phyloP scores from a whole-genome alignment of 2,113 vertebrate species.

The Ptychochromis oligacanthus region DNA sequence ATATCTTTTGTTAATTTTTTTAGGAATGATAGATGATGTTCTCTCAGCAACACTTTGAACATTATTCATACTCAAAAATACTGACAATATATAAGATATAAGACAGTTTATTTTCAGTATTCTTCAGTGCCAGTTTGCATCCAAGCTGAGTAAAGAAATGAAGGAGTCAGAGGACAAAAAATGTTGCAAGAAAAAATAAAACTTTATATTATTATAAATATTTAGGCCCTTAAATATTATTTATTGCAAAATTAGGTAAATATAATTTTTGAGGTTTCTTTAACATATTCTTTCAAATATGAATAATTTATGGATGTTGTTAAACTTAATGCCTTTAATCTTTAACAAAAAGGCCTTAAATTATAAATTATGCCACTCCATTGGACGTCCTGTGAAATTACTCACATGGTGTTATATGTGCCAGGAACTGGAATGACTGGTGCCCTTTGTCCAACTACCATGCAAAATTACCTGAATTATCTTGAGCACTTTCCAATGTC shows the following conservation, averaged over 20 bases:
- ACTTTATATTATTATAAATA: not conserved
- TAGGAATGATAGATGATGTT: too few species aligned
- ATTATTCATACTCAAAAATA: too few species aligned
- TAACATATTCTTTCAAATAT: constrained; percentile 48
- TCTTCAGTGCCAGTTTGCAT: not conserved
- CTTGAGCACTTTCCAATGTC: constrained; percentile 68
- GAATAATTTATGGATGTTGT: constrained; percentile 74
- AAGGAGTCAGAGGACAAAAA: not conserved
- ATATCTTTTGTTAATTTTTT: too few species aligned
- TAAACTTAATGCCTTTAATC: constrained; percentile 60
- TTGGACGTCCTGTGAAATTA: constrained; percentile 64
- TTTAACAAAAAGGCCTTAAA: constrained; percentile 59
- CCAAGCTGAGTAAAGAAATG: not conserved
- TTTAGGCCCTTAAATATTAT: not conserved
- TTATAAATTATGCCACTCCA: constrained; percentile 51
- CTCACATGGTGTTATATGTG: constrained; percentile 50
- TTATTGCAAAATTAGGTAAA: not conserved
- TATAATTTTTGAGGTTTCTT: constrained; percentile 31
- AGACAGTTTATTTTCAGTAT: not conserved
- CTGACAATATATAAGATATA: not conserved
- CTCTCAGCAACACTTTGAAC: too few species aligned
- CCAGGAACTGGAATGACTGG: constrained; percentile 65
- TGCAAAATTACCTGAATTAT: constrained; percentile 79
- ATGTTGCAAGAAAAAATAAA: not conserved
- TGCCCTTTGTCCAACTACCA: constrained; percentile 74